Conservation (phyloP, 2,797 vertebrate species). For the Parauchenoglanis ngamensis region DNA sequence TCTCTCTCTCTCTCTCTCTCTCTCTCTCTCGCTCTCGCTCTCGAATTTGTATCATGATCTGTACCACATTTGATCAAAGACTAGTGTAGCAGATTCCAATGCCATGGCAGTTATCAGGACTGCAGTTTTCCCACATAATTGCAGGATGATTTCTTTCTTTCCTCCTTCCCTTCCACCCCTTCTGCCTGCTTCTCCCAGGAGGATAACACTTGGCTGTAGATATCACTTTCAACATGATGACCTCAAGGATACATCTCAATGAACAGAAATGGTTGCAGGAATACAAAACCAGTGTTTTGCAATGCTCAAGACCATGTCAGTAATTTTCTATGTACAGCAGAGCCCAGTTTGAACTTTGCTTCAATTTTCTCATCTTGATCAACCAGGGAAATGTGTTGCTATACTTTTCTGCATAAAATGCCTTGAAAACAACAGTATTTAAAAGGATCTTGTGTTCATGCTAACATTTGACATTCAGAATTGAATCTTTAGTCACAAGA, state of each 20-base stretch:
- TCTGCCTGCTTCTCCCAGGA: not conserved
- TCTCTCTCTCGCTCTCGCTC: not conserved
- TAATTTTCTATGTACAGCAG: not conserved
- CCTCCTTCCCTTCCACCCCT: not conserved
- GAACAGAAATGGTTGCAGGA: not conserved
- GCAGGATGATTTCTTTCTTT: not conserved
- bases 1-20: not conserved
- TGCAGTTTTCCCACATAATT: not conserved
- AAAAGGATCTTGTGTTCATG: not conserved
- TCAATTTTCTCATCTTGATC: not conserved
- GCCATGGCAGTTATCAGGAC: not conserved
- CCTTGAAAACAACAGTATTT: not conserved
- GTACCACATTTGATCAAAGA: not conserved
- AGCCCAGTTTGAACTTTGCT: slow-evolving; percentile 11
- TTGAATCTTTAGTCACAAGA: not conserved
- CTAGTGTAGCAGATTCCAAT: not conserved
- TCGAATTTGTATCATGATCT: not conserved
- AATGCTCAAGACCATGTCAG: not conserved
- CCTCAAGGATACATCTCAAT: not conserved
- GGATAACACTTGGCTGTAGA: slow-evolving; percentile 2
- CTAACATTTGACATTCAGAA: not conserved
- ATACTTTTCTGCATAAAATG: not conserved
- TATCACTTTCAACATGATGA: not conserved
- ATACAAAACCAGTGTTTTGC: slow-evolving; percentile 9
- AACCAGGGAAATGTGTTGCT: not conserved